These are phyloP conservation scores for Wiebesia pumilae DNA, from an alignment of 1,140 invertebrate species.

Conservation along the genomic window DNA sequence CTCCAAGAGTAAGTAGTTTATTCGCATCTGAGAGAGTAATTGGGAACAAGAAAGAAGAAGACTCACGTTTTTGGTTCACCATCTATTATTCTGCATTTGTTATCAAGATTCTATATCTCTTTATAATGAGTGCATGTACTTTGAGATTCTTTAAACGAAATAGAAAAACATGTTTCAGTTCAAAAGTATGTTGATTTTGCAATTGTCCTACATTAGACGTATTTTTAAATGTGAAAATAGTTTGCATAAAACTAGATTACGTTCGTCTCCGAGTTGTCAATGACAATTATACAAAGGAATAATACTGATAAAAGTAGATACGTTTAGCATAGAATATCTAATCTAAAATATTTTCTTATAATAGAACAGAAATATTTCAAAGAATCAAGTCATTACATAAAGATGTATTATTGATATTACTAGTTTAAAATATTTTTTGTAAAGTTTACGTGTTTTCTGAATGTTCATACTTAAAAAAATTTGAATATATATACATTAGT, in stretches of 20 bases:
- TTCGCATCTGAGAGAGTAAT: not conserved
- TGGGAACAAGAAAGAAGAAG: not conserved
- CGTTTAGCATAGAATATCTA: not conserved
- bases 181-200: not conserved
- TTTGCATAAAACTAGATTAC: not conserved
- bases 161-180: not conserved
- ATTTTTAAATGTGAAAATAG: not conserved
- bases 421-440: too few relatives aligned
- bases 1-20: not conserved
- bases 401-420: too few relatives aligned
- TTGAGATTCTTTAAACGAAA: not conserved
- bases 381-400: too few relatives aligned
- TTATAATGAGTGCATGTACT: not conserved
- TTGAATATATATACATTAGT: too few relatives aligned
- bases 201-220: not conserved
- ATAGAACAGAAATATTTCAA: not conserved
- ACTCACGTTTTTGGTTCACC: not conserved
- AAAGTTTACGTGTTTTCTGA: too few relatives aligned
- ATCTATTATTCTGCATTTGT: not conserved
- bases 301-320: not conserved
- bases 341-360: not conserved
- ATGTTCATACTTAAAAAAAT: too few relatives aligned
- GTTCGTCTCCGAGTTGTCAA: not conserved
- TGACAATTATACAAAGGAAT: not conserved
- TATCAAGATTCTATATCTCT: not conserved